These are phyloP conservation scores for Gambusia affinis DNA, from an alignment of 2,113 vertebrate species.

Conservation along the genomic window DNA sequence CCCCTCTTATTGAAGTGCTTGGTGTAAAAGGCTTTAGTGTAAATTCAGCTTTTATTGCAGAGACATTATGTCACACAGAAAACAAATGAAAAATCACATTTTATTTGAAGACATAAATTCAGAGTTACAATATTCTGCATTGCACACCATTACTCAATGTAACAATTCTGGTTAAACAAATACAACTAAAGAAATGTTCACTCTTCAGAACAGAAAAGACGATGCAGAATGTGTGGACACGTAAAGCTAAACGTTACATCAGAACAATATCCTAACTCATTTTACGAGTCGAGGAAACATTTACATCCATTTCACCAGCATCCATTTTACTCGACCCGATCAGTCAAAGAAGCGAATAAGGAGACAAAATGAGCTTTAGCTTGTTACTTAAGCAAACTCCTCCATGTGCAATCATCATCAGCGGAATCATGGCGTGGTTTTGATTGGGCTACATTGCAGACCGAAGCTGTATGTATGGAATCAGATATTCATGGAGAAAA, in stretches of 20 bases:
- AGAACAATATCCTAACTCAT: neutral
- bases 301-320: no score
- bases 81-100: no score
- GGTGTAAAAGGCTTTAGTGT: neutral
- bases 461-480: neutral
- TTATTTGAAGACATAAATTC: no score
- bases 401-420: neutral
- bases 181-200: no score
- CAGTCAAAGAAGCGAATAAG: no score
- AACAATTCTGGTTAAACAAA: no score
- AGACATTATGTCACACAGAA: no score
- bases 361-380: neutral
- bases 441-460: neutral
- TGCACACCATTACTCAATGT: no score
- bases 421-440: neutral
- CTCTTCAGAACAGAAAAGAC: no score
- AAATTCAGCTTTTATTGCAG: neutral
- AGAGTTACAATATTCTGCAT: no score
- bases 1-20: neutral
- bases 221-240: neutral
- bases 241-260: neutral
- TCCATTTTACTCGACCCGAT: no score
- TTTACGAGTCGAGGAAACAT: neutral
- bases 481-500: neutral
- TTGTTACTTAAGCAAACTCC: no score